A percentile compares a stretch with the other conserved stretches of the same genome.
Conservation (phyloP, 2,797 vertebrate species). For the Xiphophorus birchmanni region DNA sequence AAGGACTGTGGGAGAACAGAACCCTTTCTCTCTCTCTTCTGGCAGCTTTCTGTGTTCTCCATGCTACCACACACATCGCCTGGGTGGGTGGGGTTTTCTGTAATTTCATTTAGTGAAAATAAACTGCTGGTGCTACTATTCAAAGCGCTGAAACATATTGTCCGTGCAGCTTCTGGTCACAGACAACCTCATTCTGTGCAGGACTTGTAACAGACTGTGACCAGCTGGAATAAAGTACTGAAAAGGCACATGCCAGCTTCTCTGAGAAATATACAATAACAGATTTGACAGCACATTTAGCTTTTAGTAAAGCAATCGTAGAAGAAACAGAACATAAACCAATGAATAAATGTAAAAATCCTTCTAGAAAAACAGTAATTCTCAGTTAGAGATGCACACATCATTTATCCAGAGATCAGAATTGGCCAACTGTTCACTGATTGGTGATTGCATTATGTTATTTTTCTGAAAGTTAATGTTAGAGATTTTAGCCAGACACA, state of each 20-base stretch:
- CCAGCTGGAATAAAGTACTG: slow-evolving; percentile 24
- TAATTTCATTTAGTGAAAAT: slow-evolving; percentile 34
- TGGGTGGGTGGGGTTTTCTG: slow-evolving; percentile 40
- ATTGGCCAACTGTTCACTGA: neutral
- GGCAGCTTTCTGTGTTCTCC: slow-evolving; percentile 21
- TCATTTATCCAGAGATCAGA: neutral
- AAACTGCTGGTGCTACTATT: slow-evolving; percentile 31
- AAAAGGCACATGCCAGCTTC: slow-evolving; percentile 13
- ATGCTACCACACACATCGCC: slow-evolving; percentile 13
- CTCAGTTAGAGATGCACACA: neutral
- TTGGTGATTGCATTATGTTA: neutral
- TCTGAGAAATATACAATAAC: slow-evolving; percentile 21
- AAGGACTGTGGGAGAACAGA: slow-evolving; percentile 57
- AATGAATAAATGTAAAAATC: neutral
- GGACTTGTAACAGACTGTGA: slow-evolving; percentile 41
- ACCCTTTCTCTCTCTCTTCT: slow-evolving; percentile 30
- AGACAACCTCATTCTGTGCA: slow-evolving; percentile 29
- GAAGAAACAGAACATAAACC: slow-evolving; percentile 8
- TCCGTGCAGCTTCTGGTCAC: slow-evolving; percentile 28
- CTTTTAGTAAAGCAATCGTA: slow-evolving; percentile 17
- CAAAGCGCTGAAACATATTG: slow-evolving; percentile 39
- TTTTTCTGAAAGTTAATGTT: too few relatives aligned
- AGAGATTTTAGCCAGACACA: too few relatives aligned
- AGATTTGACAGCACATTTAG: slow-evolving; percentile 13
- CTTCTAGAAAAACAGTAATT: neutral